Evolutionary conservation across 1,140 invertebrate genomes (phyloP), one percentile per base, ranked within the genome.

Genomic region (Brachionus rubens): DNA sequence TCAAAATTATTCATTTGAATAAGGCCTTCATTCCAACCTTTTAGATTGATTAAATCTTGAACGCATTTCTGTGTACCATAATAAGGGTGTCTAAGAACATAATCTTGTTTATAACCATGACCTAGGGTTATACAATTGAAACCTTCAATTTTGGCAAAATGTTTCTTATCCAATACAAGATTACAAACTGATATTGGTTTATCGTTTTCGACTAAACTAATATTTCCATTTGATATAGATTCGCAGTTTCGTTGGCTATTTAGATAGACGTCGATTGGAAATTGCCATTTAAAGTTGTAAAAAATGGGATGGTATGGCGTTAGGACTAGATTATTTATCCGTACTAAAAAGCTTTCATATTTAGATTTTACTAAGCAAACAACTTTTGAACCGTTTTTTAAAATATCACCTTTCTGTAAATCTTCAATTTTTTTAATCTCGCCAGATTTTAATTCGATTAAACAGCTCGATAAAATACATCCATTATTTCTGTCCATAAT

Each of bases 401-500:
- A 33, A 19, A 50, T 19, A 54, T 72, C 68, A 24, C 28, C 68
- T 72, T 72, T 72, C 50, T 33, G 48, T 12, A 72, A n/a, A 3
- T 72, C 43, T n/a, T 33, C 46, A 48, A 72, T 16, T 0, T 33
- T 21, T 54, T 72, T 72, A 12, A 30, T 21, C 50, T 72, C 21
- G 14, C 68, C 46, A 54, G 24, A 30, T 40, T 36, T 26, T 14
- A 72, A 14, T 36, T 54, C 2, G 14, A 72, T 24, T 19, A 33
- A 40, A 24, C 68, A 72, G 21, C 10, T 33, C 41, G 68, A 72
- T 30, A 41, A 21, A 0, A 72, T 30, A 54, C 68, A 72, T 16
- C 68, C 68, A n/a, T 72, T 72, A n/a, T 72, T 72, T 21, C 68
- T 43, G 26, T 72, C 21, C 68, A 72, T 72, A 6, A 72, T 72